A percentile compares a stretch with the other conserved stretches of the same genome.
These are phyloP conservation scores for Prosopocoilus inquinatus DNA, from an alignment of 2,888 invertebrate genomes.

Conservation along the genomic window DNA sequence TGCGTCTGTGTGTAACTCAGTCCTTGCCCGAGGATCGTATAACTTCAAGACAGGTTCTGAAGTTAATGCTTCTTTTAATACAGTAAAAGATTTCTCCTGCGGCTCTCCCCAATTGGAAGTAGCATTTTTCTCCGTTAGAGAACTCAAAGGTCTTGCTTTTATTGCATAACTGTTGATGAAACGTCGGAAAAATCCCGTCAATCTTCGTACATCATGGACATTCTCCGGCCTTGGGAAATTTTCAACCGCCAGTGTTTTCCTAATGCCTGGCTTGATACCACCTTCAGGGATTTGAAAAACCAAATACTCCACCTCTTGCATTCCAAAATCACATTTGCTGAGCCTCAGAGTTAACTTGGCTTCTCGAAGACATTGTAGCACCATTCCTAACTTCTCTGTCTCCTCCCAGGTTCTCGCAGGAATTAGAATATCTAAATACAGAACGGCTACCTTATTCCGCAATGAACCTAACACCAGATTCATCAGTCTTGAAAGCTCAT, in stretches of 20 bases:
- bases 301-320: constrained; percentile 29
- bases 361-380: constrained; percentile 9
- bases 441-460: background rate
- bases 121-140: constrained; percentile 25
- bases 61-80: too few species aligned
- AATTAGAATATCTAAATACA: constrained; percentile 8
- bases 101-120: background rate
- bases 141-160: constrained; percentile 32
- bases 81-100: background rate
- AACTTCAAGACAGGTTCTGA: constrained; percentile 20
- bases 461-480: background rate
- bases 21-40: constrained; percentile 18
- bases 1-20: constrained; percentile 26
- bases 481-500: constrained; percentile 3
- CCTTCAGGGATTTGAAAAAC: constrained; percentile 26
- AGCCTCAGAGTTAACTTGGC: constrained; percentile 34
- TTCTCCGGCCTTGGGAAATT: constrained; percentile 21
- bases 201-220: constrained; percentile 23
- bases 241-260: constrained; percentile 25
- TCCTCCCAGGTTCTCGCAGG: background rate
- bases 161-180: constrained; percentile 27
- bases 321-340: constrained; percentile 32
- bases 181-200: constrained; percentile 27
- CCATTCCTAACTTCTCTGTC: constrained; percentile 5
- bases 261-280: constrained; percentile 14